phyloP scores from a whole-genome alignment of 2,797 vertebrate genomes.

The Enteromius paludinosus region DNA sequence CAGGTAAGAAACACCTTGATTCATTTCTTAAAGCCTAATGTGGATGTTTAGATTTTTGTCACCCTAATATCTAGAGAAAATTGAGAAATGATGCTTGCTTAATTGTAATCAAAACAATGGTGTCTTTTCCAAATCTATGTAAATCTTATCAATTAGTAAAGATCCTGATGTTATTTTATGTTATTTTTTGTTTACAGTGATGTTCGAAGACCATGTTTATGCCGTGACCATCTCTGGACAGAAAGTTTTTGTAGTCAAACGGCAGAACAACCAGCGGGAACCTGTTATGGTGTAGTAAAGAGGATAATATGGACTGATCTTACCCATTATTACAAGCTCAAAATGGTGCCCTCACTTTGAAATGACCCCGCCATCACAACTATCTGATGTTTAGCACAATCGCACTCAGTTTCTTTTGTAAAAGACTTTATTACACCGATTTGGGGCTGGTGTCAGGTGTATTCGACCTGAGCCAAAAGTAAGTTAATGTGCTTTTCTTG shows the following conservation, averaged over 20 bases:
- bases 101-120: neutral
- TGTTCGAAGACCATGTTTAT: constrained; percentile 89
- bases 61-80: neutral
- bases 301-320: constrained; percentile 29
- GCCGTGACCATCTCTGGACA: constrained; percentile 88
- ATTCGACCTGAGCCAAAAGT: neutral
- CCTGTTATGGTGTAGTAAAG: constrained; percentile 77
- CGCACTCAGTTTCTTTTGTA: constrained; percentile 9
- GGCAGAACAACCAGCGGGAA: constrained; percentile 87
- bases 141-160: neutral
- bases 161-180: neutral
- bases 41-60: neutral
- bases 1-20: constrained; percentile 70
- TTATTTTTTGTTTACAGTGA: constrained; percentile 74
- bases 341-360: constrained; percentile 7
- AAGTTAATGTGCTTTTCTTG: neutral
- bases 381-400: constrained; percentile 14
- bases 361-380: constrained; percentile 3
- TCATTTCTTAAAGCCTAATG: neutral
- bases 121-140: neutral
- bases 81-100: neutral
- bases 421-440: neutral
- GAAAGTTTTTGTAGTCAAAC: constrained; percentile 92
- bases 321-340: neutral
- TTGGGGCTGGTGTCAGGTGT: constrained; percentile 2